phyloP scores from a whole-genome alignment of 2,113 vertebrate species.

The Phoxinus phoxinus region DNA sequence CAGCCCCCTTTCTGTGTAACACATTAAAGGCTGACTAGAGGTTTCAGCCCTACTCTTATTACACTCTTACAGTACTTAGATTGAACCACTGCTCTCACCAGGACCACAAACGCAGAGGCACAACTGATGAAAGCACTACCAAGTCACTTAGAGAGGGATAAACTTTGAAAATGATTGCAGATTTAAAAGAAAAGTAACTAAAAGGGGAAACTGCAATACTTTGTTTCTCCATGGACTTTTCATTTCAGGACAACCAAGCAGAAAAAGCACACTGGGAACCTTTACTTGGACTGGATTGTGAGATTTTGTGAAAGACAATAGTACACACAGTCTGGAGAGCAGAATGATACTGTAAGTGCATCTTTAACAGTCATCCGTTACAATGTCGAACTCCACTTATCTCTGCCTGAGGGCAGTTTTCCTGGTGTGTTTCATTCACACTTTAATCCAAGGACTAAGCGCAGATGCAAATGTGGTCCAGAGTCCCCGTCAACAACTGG shows the following conservation, averaged over 20 bases:
- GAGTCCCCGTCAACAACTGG: neutral
- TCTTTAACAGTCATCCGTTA: neutral
- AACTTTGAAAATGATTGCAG: neutral
- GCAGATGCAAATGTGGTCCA: neutral
- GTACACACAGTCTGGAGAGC: neutral
- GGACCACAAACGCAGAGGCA: neutral
- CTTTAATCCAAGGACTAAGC: neutral
- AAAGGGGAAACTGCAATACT: neutral
- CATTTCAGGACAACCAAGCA: neutral
- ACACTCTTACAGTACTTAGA: conserved; percentile 22
- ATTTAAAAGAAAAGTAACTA: neutral
- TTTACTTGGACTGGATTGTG: neutral
- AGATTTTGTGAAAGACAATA: neutral
- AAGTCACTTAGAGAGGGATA: conserved; percentile 3
- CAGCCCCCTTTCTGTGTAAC: neutral
- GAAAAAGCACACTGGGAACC: neutral
- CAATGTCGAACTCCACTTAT: conserved; percentile 56
- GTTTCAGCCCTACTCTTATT: conserved; percentile 19
- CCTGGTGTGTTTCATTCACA: conserved; percentile 46
- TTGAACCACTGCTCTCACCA: conserved; percentile 40
- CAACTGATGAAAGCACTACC: neutral
- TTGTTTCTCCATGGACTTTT: neutral
- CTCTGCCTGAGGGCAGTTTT: conserved; percentile 54
- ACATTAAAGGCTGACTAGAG: conserved; percentile 61
- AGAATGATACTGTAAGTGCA: neutral